Evolutionary conservation across 2,888 invertebrate genomes (phyloP).

Genomic region (Pandemis heparana): DNA sequence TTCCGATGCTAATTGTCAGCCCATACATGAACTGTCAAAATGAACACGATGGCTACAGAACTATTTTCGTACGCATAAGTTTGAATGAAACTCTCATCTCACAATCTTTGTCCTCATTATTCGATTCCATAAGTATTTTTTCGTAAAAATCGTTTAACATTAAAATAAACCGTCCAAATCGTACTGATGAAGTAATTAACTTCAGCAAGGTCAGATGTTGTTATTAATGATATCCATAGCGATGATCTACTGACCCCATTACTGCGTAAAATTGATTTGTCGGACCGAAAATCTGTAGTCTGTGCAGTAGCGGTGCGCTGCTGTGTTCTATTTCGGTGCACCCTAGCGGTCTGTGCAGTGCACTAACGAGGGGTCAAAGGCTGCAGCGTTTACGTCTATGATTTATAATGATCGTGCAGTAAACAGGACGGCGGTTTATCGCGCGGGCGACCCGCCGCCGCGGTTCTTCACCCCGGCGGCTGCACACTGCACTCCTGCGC

Average conservation of each 20-base stretch:
- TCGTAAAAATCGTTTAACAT: conserved; percentile 14
- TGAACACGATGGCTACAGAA: no score
- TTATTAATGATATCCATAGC: conserved; percentile 46
- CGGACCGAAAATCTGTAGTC: conserved; percentile 24
- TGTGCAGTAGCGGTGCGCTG: conserved; percentile 28
- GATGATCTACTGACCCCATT: conserved; percentile 53
- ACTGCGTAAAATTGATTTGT: conserved; percentile 43
- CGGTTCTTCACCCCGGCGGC: conserved; percentile 73
- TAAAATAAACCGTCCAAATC: conserved; percentile 21
- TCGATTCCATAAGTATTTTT: not conserved
- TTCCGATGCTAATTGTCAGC: no score
- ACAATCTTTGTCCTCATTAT: not conserved
- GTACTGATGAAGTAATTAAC: conserved; percentile 29
- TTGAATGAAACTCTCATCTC: not conserved
- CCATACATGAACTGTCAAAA: no score
- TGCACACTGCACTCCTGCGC: conserved; percentile 40
- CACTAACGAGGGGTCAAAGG: conserved; percentile 74
- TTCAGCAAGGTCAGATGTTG: conserved; percentile 39
- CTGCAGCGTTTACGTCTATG: conserved; percentile 67
- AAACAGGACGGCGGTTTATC: conserved; percentile 74
- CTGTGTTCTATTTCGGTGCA: conserved; percentile 47
- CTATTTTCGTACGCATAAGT: not conserved
- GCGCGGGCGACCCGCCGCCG: conserved; percentile 53
- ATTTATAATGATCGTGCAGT: conserved; percentile 76
- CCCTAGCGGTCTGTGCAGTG: conserved; percentile 47